Evolutionary conservation across 2,113 vertebrate genomes (phyloP).

Genomic region (Psilopogon haemacephalus): DNA sequence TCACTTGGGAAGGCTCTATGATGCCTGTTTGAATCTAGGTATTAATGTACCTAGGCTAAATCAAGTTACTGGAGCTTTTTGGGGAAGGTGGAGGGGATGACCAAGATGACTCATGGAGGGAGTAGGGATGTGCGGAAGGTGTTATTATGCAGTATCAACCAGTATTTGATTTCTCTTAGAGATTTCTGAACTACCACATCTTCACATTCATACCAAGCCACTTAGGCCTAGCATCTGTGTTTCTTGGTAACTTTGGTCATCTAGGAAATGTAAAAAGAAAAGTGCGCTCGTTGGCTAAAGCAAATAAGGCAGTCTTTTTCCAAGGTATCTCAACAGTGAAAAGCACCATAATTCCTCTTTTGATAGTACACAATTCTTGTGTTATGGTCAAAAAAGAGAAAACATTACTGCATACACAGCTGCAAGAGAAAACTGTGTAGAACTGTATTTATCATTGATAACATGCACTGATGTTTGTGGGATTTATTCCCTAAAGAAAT

Average conservation of each 20-base stretch:
- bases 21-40: slow-evolving; percentile 11
- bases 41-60: background rate
- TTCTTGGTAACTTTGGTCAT: background rate
- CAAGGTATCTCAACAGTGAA: background rate
- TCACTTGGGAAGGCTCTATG: background rate
- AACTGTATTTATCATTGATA: background rate
- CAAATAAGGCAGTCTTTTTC: background rate
- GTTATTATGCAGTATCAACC: background rate
- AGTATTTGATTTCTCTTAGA: background rate
- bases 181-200: background rate
- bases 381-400: no score
- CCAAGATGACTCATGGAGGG: no score
- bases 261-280: background rate
- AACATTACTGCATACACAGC: no score
- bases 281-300: background rate
- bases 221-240: background rate
- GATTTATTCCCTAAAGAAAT: background rate
- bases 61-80: background rate
- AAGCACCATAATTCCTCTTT: background rate
- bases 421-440: background rate
- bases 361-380: no score
- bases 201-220: background rate
- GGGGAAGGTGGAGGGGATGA: background rate
- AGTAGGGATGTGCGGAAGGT: background rate
- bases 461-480: background rate